These are phyloP conservation scores for Microcebus lehilahytsara DNA, from an alignment of 2,113 vertebrate species.

Conservation along the genomic window DNA sequence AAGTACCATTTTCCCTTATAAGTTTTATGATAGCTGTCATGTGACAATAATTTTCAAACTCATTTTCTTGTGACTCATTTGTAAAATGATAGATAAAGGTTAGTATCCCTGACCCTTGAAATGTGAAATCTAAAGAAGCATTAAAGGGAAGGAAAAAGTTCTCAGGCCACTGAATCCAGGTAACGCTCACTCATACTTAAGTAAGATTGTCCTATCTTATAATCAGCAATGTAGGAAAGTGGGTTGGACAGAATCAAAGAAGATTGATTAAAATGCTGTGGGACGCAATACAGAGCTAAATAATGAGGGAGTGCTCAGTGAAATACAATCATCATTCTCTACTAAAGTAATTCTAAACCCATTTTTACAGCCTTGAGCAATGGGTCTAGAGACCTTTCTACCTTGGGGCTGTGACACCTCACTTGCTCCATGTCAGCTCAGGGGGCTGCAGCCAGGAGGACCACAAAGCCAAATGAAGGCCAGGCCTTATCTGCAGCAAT, in stretches of 20 bases:
- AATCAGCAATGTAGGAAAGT: neutral
- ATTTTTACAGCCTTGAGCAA: neutral
- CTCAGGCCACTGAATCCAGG: neutral
- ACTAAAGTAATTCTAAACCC: neutral
- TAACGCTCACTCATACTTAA: neutral
- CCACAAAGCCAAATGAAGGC: neutral
- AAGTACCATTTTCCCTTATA: neutral
- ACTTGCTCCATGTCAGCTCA: neutral
- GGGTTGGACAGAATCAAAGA: neutral
- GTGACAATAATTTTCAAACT: neutral
- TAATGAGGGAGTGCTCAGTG: neutral
- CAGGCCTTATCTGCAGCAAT: neutral
- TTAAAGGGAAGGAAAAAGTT: neutral
- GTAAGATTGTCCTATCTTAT: neutral
- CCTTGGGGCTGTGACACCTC: no score
- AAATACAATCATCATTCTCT: neutral
- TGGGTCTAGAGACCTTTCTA: neutral
- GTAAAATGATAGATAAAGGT: conserved; percentile 7
- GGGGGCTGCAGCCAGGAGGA: neutral
- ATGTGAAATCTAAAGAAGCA: neutral
- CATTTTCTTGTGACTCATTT: conserved; percentile 20
- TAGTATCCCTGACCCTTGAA: neutral
- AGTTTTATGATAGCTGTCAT: neutral
- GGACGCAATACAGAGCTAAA: neutral
- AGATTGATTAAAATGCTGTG: neutral